Evolutionary conservation across 2,113 vertebrate genomes (phyloP).

Genomic region (Gymnarchus niloticus): DNA sequence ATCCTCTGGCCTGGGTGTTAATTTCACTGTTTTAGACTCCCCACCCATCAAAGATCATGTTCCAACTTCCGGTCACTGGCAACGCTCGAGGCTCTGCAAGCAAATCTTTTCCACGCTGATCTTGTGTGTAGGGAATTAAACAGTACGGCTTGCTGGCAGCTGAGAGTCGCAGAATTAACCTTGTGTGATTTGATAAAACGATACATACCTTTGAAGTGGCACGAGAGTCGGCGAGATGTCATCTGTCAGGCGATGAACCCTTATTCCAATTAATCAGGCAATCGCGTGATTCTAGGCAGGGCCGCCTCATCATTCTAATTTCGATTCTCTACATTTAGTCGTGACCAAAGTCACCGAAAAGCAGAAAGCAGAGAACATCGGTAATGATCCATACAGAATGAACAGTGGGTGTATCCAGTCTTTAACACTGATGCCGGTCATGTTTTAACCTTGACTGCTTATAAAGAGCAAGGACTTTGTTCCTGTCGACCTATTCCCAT

Average conservation of each 20-base stretch:
- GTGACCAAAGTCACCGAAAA: background rate
- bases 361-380: background rate
- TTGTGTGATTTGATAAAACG: background rate
- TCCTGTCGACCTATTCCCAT: background rate
- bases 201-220: background rate
- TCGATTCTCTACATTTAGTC: background rate
- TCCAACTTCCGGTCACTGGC: background rate
- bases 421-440: background rate
- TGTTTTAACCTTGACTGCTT: constrained; percentile 1
- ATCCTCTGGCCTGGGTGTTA: background rate
- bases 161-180: background rate
- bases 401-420: background rate
- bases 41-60: background rate
- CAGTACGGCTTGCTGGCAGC: background rate
- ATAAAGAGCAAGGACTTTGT: background rate
- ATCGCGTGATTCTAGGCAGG: background rate
- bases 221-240: background rate
- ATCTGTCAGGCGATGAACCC: background rate
- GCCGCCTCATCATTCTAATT: background rate
- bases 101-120: background rate
- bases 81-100: background rate
- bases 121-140: background rate
- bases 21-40: background rate
- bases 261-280: background rate
- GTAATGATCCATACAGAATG: background rate